A percentile compares a stretch with the other conserved stretches of the same genome.
Conservation (phyloP, 2,113 vertebrate genomes). For the Raja brachyura region DNA sequence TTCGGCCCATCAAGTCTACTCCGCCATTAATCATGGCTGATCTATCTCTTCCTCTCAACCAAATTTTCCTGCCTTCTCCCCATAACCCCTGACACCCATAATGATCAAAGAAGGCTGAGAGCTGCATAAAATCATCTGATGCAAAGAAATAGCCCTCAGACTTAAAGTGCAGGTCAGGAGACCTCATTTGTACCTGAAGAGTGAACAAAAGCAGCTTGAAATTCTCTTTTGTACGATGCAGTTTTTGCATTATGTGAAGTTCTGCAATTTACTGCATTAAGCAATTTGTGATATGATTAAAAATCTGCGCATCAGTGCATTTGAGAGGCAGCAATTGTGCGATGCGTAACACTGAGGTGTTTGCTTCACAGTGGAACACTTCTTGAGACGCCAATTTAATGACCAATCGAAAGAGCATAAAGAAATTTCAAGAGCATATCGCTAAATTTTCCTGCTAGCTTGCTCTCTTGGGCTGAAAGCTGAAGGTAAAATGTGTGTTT, state of each 20-base stretch:
- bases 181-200: background rate
- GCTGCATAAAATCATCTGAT: background rate
- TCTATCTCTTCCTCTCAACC: too few relatives aligned
- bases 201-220: background rate
- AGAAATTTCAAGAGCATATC: background rate
- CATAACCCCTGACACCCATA: too few relatives aligned
- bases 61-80: too few relatives aligned
- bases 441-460: background rate
- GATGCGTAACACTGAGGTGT: background rate
- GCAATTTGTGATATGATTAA: background rate
- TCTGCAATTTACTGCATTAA: background rate
- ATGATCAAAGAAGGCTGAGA: background rate
- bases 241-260: background rate
- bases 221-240: background rate
- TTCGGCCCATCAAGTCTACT: too few relatives aligned
- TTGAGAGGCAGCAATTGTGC: background rate
- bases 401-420: background rate
- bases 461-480: slow-evolving; percentile 14
- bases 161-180: background rate
- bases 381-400: slow-evolving; percentile 20
- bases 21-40: too few relatives aligned
- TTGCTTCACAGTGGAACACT: background rate
- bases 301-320: background rate
- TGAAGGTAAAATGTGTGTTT: background rate
- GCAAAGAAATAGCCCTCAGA: background rate